These are phyloP conservation scores for Percopsis omiscomaycus DNA, from an alignment of 2,797 vertebrate species.

Conservation along the genomic window DNA sequence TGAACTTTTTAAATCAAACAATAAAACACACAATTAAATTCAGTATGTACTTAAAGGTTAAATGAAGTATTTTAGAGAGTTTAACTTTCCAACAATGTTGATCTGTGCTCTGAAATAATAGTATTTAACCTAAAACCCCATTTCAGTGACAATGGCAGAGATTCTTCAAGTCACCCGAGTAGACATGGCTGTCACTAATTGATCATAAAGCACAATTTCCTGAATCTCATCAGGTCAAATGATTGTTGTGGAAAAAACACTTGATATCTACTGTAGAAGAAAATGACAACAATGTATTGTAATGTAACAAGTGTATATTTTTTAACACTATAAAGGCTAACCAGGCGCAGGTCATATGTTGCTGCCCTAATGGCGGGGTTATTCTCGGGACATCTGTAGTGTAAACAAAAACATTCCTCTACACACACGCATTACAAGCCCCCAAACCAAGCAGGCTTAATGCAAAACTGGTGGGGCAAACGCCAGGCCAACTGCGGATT, in stretches of 20 bases:
- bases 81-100: no score
- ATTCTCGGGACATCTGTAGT: constrained; percentile 15
- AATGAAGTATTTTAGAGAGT: no score
- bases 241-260: not conserved
- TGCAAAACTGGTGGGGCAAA: not conserved
- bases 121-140: not conserved
- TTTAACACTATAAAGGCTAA: not conserved
- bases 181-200: not conserved
- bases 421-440: constrained; percentile 15
- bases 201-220: not conserved
- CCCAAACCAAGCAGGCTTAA: not conserved
- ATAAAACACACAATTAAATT: no score
- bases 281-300: no score
- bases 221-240: not conserved
- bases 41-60: no score
- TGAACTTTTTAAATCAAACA: no score
- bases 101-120: not conserved
- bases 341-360: constrained; percentile 44
- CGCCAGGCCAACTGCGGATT: not conserved
- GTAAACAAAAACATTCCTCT: constrained; percentile 41
- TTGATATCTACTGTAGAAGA: no score
- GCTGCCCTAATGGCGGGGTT: constrained; percentile 37
- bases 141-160: not conserved
- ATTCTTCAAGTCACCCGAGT: not conserved
- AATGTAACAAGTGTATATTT: not conserved